phyloP scores from a whole-genome alignment of 2,113 vertebrate species.

The Neomonachus schauinslandi region DNA sequence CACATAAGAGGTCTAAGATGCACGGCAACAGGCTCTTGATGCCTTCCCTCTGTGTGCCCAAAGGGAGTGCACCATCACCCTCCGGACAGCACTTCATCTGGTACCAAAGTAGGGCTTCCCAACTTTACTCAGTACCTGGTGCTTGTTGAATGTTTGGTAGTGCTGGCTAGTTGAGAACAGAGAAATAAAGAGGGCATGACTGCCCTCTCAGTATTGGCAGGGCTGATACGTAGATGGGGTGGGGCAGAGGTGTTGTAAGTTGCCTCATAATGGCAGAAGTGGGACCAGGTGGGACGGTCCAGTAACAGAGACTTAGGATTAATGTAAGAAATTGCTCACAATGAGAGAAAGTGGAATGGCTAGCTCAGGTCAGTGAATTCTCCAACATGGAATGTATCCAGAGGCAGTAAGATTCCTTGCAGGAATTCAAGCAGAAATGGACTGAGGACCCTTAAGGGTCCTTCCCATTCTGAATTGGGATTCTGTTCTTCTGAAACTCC shows the following conservation, averaged over 20 bases:
- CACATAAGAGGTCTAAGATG: slow-evolving; percentile 65
- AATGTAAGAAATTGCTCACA: neutral
- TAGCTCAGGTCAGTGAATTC: neutral
- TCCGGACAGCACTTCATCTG: neutral
- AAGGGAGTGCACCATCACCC: neutral
- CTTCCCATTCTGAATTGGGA: neutral
- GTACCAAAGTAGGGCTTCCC: neutral
- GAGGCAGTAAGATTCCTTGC: neutral
- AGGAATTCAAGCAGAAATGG: slow-evolving; percentile 4
- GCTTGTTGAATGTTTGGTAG: neutral
- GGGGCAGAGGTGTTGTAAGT: neutral
- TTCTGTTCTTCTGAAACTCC: slow-evolving; percentile 9
- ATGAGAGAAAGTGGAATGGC: neutral
- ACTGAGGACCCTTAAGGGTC: neutral
- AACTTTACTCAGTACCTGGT: neutral
- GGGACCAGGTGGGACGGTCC: neutral
- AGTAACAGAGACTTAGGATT: neutral
- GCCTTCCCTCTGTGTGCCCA: slow-evolving; percentile 71
- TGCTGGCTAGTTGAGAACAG: neutral
- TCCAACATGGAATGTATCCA: neutral
- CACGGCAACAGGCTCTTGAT: slow-evolving; percentile 38
- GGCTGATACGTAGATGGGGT: neutral
- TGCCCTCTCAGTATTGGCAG: neutral
- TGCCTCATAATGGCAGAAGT: neutral
- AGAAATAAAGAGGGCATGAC: neutral